Base-by-base conservation (phyloP, 2,797 vertebrate species). In the Gadopsis bispinosus region DNA sequence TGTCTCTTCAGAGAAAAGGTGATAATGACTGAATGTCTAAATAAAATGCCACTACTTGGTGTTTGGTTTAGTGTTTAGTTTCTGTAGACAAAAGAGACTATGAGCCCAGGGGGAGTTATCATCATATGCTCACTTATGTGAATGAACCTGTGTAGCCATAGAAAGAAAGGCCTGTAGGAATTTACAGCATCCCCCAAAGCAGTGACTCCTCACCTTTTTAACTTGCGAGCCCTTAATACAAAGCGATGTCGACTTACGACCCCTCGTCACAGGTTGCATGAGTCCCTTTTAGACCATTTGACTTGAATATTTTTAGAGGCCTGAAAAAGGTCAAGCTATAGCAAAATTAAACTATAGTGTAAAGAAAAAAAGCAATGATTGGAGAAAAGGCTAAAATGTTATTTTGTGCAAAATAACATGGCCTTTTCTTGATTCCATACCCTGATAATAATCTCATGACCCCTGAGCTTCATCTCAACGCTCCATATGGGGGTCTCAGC, bases 271-370 rank as follows among this genome's bases (percentile, higher is more conserved):
- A 53, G 19, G 17, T 22, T 58, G 19, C 20, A 69, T 51, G 20
- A 35, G 33, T 12, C 51, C 16, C 53, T 64, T 73, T 59, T 35
- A 60, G 19, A 55, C 16, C 3, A 1, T 54, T 60, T 68, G 54
- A 75, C 19, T 33, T 41, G 62, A 58, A 64, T 47, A 69, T 64
- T 41, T 41, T 55, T 31, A 55, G 51, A 26, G 47, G 47, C 47
- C 19, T 26, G 2, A 3, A 9, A 67, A 16, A 37, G 5, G 5
- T 35, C 0, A 54, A 39, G 11, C 14, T n/a, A 29, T 13, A 41
- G 0, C 9, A 61, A 7, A 19, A 61, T 45, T 12, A 45, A 41
- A 14, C 19, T 9, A 14, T 4, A 51, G 12, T 33, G 26, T 14
- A 26, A 10, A 10, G 3, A 5, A 0, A 31, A 39, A 47, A 31